A percentile compares a stretch with the other conserved stretches of the same genome.
Evolutionary conservation across 2,113 vertebrate species (phyloP).

Genomic region (Heliornis fulica): DNA sequence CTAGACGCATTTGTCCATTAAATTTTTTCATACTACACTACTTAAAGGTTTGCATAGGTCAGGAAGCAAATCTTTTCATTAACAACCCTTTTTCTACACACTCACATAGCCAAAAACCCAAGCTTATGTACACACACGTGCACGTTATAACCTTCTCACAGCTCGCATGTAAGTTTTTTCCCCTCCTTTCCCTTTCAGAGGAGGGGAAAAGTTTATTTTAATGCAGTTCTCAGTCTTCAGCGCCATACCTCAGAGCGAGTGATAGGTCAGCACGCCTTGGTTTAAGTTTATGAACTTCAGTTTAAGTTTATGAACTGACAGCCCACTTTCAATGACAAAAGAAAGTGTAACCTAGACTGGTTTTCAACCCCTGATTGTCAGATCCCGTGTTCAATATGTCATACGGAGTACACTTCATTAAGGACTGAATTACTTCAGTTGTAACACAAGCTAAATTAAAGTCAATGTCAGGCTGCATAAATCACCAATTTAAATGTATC

Average conservation of each 20-base stretch:
- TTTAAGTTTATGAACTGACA: slow-evolving; percentile 71
- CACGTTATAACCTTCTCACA: background rate
- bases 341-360: slow-evolving; percentile 55
- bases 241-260: slow-evolving; percentile 4
- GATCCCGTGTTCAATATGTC: slow-evolving; percentile 67
- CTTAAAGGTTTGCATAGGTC: background rate
- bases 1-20: background rate
- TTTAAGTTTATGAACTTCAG: slow-evolving; percentile 66
- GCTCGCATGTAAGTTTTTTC: background rate
- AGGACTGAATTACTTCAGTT: slow-evolving; percentile 65
- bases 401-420: slow-evolving; percentile 69
- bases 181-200: background rate
- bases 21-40: background rate
- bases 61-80: background rate
- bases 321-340: slow-evolving; percentile 62
- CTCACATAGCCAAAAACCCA: background rate
- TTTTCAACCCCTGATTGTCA: slow-evolving; percentile 65
- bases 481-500: slow-evolving; percentile 64
- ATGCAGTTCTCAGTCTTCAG: background rate
- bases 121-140: background rate
- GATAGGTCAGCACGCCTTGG: background rate
- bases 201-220: slow-evolving; percentile 7
- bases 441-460: slow-evolving; percentile 73
- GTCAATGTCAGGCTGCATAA: slow-evolving; percentile 56
- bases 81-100: background rate